Conservation (phyloP, 35 echinoderm and acorn worm genomes). For the Holothuria glaberrima region DNA sequence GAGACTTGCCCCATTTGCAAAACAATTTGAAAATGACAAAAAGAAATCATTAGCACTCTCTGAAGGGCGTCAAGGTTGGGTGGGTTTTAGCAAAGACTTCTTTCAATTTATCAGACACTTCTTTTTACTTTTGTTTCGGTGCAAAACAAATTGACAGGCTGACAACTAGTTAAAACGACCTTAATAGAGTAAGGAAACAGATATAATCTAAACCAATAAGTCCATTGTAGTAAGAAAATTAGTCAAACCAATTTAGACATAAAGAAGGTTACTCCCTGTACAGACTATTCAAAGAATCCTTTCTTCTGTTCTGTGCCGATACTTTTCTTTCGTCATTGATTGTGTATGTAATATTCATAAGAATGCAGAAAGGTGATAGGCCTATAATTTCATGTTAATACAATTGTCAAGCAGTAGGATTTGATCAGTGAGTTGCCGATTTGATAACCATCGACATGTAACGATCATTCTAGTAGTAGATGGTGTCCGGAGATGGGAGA, state of each 20-base stretch:
- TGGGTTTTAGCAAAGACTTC: neutral
- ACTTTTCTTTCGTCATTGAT: too few species aligned
- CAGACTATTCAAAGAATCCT: too few species aligned
- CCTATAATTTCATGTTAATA: too few species aligned
- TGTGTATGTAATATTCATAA: too few species aligned
- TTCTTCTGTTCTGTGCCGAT: too few species aligned
- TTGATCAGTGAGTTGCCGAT: too few species aligned
- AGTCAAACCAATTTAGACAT: conserved; percentile 10
- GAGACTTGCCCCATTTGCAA: neutral
- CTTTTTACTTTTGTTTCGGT: neutral
- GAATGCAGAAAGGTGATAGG: too few species aligned
- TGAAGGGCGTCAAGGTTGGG: conserved; percentile 19
- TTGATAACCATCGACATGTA: too few species aligned
- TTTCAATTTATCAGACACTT: neutral
- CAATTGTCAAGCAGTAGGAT: too few species aligned
- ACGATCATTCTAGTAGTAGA: too few species aligned
- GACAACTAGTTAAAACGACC: too few species aligned
- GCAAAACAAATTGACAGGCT: neutral
- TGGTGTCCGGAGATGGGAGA: too few species aligned
- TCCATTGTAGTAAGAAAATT: conserved; percentile 20
- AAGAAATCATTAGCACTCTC: conserved; percentile 28
- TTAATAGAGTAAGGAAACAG: neutral
- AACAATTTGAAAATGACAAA: conserved; percentile 32
- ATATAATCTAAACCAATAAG: conserved; percentile 8
- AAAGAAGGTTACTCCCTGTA: neutral